Evolutionary conservation across 1,140 invertebrate species (phyloP), one percentile per base, ranked within the genome.

Genomic region (Heliconius himera): DNA sequence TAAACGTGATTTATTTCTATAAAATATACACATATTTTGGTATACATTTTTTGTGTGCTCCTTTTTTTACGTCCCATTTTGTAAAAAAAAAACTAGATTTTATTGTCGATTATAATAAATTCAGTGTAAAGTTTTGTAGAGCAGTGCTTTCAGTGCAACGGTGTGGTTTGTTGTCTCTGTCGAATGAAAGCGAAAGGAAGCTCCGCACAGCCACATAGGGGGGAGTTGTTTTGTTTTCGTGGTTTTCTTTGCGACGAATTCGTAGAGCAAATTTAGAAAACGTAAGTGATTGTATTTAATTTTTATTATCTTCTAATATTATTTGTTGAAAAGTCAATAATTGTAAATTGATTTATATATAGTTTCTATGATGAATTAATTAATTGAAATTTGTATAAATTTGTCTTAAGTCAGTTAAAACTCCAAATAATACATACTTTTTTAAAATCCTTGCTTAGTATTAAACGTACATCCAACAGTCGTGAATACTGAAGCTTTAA

Each of bases 101-200:
- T 70, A 81, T 77, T 74, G 73, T 33, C 72, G 70, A 82, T 79
- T 77, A 70, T 54, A 75, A 75, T 80, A 66, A 22, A 80, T 86
- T 86, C 85, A 82, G 89, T 90, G 86, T 84, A 85, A 89, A 92
- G 89, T 93, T 92, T 86, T 88, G 76, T 88, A 86, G 82, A 84
- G 81, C 84, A 89, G 91, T 93, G 91, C 89, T 91, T 92, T 93
- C 90, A 91, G 91, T 93, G 90, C 88, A 88, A 86, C 85, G 88
- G 86, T 90, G 87, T 86, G 86, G 82, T 88, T 86, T 86, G 87
- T 87, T 88, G 85, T 92, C 89, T 87, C 88, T 83, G 74, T 88
- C 83, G 87, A 86, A 90, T 80, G 89, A 90, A 91, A 91, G 88
- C 87, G 90, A 92, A 90, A 91, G 90, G 87, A 89, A 90, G 87